Evolutionary conservation across 2,113 vertebrate genomes (phyloP).

Genomic region (Struthio camelus): DNA sequence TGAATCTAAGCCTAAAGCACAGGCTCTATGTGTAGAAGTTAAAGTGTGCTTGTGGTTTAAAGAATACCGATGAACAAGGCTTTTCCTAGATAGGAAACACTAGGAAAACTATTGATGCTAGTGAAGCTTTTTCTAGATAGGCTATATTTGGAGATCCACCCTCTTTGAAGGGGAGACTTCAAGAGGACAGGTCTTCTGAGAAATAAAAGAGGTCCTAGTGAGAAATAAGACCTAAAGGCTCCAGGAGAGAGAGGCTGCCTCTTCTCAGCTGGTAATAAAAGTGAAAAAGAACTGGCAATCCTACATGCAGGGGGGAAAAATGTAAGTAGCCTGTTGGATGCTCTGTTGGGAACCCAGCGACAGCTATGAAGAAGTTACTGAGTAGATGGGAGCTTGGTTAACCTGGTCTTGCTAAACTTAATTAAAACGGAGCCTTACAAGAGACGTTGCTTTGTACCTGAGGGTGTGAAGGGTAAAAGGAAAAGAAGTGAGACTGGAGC

Average conservation of each 20-base stretch:
- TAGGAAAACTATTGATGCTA: background rate
- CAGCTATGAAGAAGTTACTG: background rate
- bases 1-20: background rate
- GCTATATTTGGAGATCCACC: background rate
- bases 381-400: background rate
- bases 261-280: background rate
- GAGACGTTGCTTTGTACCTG: background rate
- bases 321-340: rapidly evolving
- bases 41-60: background rate
- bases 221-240: background rate
- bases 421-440: background rate
- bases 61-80: background rate
- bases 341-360: background rate
- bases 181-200: background rate
- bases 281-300: background rate
- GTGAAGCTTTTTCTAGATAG: no score
- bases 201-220: background rate
- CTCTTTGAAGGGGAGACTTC: background rate
- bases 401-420: background rate
- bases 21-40: background rate
- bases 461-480: background rate
- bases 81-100: rapidly evolving
- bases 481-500: background rate
- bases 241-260: background rate
- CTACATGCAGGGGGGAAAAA: background rate